Conservation (phyloP, 2,888 invertebrate genomes). For the Lasioglossum calceatum region DNA sequence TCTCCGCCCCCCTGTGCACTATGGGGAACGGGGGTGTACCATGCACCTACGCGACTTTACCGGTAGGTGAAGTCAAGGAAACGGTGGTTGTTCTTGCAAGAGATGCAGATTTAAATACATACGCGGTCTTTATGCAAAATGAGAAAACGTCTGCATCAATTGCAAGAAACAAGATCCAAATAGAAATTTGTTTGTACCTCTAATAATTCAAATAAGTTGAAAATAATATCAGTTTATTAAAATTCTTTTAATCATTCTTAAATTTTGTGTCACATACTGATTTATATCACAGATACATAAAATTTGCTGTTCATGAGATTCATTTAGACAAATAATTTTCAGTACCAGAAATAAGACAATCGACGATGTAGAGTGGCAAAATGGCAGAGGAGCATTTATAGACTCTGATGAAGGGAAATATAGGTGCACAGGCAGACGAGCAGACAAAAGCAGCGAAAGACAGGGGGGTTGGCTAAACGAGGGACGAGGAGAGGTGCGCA, state of each 20-base stretch:
- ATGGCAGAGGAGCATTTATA: no score
- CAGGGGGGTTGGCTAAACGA: conserved; percentile 17
- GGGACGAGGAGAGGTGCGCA: conserved; percentile 30
- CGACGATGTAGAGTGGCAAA: no score
- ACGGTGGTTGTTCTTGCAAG: not conserved
- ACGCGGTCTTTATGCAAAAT: not conserved
- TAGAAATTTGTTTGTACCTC: no score
- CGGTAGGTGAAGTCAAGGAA: conserved; percentile 33
- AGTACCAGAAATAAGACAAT: not conserved
- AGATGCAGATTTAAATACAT: no score
- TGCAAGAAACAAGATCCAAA: no score
- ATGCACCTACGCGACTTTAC: conserved; percentile 52
- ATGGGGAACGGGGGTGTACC: conserved; percentile 33
- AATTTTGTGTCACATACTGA: not conserved
- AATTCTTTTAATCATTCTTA: not conserved
- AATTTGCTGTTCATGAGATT: not conserved
- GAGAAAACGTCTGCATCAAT: no score
- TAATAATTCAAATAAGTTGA: no score
- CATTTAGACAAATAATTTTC: not conserved
- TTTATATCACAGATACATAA: not conserved
- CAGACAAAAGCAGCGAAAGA: conserved; percentile 9
- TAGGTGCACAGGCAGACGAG: not conserved
- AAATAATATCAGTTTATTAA: not conserved
- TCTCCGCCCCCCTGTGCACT: not conserved
- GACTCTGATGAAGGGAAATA: not conserved